A percentile compares a stretch with the other conserved stretches of the same genome.
phyloP scores from a whole-genome alignment of 2,113 vertebrate genomes.

The Ariopsis seemanni region DNA sequence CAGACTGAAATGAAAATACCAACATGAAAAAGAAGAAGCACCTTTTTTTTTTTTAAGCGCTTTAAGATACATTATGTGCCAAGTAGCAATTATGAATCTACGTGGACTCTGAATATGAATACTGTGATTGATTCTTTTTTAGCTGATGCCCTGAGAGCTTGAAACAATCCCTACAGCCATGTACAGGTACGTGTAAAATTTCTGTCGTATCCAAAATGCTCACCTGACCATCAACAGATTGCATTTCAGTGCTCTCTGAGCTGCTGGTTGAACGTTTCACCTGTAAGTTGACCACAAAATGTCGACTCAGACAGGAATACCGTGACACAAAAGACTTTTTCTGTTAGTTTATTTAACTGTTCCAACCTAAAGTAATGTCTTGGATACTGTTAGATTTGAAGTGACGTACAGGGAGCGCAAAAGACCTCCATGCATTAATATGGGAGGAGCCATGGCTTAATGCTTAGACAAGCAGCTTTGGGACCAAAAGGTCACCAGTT shows the following conservation, averaged over 20 bases:
- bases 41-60: no score
- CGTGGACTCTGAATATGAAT: not conserved
- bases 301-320: not conserved
- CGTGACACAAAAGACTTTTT: not conserved
- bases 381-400: not conserved
- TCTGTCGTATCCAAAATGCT: not conserved
- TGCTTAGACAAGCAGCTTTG: no score
- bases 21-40: not conserved
- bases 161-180: not conserved
- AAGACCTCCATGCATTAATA: no score
- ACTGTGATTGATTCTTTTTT: not conserved
- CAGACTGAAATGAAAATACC: constrained; percentile 51
- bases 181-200: not conserved
- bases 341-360: not conserved
- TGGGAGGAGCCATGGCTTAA: no score
- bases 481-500: no score
- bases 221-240: constrained; percentile 54
- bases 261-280: constrained; percentile 63
- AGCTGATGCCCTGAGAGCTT: not conserved
- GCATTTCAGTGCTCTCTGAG: constrained; percentile 75
- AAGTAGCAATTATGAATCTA: not conserved
- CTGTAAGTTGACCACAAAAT: constrained; percentile 52
- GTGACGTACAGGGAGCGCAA: not conserved
- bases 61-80: not conserved
- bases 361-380: not conserved